Conservation (phyloP, 1,140 invertebrate species). For the Dendrolimus punctatus region DNA sequence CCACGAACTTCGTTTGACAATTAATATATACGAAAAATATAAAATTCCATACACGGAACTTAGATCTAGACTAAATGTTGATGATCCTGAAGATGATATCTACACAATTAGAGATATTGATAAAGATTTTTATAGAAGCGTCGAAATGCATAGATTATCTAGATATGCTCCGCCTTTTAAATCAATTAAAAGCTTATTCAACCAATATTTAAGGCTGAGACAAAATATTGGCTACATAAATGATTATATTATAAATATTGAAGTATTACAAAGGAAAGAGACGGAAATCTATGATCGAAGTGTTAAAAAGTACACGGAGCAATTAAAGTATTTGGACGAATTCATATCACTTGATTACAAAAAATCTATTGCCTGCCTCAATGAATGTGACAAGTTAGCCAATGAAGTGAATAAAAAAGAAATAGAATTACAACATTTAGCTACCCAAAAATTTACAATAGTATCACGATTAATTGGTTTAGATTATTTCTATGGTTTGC, state of each 20-base stretch:
- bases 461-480: constrained; percentile 72
- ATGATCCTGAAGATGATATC: constrained; percentile 22
- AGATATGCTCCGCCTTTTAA: constrained; percentile 30
- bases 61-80: constrained; percentile 20
- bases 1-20: constrained; percentile 20
- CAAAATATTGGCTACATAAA: constrained; percentile 63
- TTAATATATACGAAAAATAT: constrained; percentile 32
- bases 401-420: constrained; percentile 54
- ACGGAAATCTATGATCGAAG: constrained; percentile 57
- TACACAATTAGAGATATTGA: constrained; percentile 31
- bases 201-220: constrained; percentile 26
- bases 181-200: constrained; percentile 27
- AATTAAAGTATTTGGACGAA: constrained; percentile 71
- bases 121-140: constrained; percentile 30
- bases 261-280: constrained; percentile 71
- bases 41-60: constrained; percentile 31
- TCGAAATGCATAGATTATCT: constrained; percentile 22
- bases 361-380: constrained; percentile 70
- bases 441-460: constrained; percentile 56
- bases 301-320: constrained; percentile 59
- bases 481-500: constrained; percentile 74
- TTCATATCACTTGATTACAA: constrained; percentile 74
- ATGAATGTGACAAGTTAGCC: constrained; percentile 60
- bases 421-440: constrained; percentile 55
- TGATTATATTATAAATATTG: constrained; percentile 72